A percentile compares a stretch with the other conserved stretches of the same genome.
phyloP scores from a whole-genome alignment of 1,140 invertebrate genomes.

The Caenorhabditis latens region DNA sequence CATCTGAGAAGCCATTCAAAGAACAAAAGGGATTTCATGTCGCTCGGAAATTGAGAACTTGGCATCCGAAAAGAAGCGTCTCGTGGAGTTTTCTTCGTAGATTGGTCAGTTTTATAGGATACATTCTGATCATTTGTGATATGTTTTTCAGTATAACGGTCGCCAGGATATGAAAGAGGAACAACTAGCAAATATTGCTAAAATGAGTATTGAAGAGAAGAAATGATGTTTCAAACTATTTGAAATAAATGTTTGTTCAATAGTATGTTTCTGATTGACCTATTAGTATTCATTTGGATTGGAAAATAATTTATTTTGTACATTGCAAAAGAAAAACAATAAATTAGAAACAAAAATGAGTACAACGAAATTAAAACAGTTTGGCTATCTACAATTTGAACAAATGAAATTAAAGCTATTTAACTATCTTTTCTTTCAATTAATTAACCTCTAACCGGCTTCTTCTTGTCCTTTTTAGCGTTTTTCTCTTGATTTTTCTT shows the following conservation, averaged over 20 bases:
- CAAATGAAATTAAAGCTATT: conserved; percentile 25
- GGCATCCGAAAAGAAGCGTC: conserved; percentile 3
- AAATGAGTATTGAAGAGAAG: neutral
- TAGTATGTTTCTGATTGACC: too few relatives aligned
- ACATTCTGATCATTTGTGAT: neutral
- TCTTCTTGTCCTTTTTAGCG: too few relatives aligned
- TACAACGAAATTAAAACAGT: neutral
- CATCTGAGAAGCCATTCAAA: conserved; percentile 33
- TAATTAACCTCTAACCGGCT: neutral
- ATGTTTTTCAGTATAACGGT: conserved; percentile 7
- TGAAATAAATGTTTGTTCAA: neutral
- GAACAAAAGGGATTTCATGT: conserved; percentile 25
- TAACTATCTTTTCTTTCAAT: neutral
- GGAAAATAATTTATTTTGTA: too few relatives aligned
- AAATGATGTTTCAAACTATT: neutral
- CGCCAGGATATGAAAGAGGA: conserved; percentile 19
- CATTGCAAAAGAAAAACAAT: too few relatives aligned
- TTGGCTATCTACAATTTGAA: conserved; percentile 21
- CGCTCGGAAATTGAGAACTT: conserved; percentile 7
- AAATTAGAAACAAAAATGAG: neutral
- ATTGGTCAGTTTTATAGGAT: neutral
- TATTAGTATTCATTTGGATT: too few relatives aligned
- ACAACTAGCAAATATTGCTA: neutral
- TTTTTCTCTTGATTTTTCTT: neutral
- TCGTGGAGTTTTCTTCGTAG: conserved; percentile 35